A percentile compares a stretch with the other conserved stretches of the same genome.
Evolutionary conservation across 1,140 invertebrate genomes (phyloP).

Genomic region (Trypoxylus dichotomus): DNA sequence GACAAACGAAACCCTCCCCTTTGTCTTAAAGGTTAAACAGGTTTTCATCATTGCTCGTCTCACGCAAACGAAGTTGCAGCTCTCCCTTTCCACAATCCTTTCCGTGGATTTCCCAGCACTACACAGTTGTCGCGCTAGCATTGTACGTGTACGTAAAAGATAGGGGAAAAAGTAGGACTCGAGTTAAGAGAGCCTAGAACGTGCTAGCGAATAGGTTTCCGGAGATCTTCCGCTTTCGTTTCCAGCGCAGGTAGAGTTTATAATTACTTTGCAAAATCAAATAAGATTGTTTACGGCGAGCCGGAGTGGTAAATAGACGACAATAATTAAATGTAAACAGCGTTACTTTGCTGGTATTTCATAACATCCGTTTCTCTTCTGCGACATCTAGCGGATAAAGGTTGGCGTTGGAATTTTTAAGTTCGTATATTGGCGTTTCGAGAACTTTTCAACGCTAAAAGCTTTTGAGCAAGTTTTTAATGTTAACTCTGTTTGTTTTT

Average conservation of each 20-base stretch:
- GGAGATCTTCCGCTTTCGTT: background rate
- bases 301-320: background rate
- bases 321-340: constrained; percentile 7
- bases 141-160: too few species aligned
- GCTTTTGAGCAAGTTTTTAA: too few species aligned
- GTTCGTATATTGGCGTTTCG: too few species aligned
- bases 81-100: background rate
- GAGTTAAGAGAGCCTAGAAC: background rate
- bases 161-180: background rate
- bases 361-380: background rate
- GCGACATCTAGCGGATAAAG: too few species aligned
- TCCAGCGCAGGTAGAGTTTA: background rate
- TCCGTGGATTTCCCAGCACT: background rate
- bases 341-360: background rate
- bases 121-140: background rate
- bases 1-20: too few species aligned
- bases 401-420: too few species aligned
- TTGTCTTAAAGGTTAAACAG: too few species aligned
- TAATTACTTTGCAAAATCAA: background rate
- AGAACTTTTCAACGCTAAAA: too few species aligned
- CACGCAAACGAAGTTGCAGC: too few species aligned
- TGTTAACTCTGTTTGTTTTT: too few species aligned
- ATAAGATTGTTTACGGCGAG: background rate
- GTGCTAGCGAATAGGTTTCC: background rate
- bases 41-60: too few species aligned